Conservation (phyloP, 2,113 vertebrate genomes). For the Mellivora capensis region DNA sequence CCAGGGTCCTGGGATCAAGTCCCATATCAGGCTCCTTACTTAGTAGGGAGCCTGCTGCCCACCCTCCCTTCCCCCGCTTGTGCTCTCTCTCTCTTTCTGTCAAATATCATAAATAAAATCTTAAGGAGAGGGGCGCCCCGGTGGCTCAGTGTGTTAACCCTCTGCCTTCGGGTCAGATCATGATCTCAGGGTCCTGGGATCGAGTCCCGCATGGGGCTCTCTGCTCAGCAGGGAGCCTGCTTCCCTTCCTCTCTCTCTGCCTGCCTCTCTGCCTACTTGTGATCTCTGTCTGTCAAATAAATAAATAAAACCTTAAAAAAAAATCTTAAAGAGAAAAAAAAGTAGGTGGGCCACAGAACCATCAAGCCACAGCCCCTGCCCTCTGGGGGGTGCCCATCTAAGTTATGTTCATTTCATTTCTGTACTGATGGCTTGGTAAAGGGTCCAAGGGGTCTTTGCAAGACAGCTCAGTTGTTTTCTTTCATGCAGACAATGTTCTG, state of each 20-base stretch:
- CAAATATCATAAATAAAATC: no score
- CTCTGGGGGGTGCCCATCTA: neutral
- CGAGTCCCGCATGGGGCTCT: accelerated
- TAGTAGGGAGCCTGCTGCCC: no score
- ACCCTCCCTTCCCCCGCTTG: no score
- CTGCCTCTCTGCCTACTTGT: no score
- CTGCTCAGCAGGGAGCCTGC: neutral
- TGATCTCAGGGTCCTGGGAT: neutral
- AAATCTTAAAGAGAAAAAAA: neutral
- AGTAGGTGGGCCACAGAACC: neutral
- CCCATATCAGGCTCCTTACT: neutral
- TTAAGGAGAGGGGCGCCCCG: no score
- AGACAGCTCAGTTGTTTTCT: neutral
- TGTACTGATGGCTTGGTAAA: neutral
- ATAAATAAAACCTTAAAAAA: neutral
- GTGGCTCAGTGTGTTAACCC: neutral
- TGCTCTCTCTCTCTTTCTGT: no score
- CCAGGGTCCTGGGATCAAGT: neutral
- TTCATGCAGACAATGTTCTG: neutral
- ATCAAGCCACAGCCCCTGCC: neutral
- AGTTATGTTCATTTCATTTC: neutral
- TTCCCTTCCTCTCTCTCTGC: no score
- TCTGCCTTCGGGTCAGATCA: neutral
- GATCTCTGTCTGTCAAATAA: neutral
- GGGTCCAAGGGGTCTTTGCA: neutral